These are phyloP conservation scores for Epicauta chinensis DNA, from an alignment of 1,140 invertebrate species.

Conservation along the genomic window DNA sequence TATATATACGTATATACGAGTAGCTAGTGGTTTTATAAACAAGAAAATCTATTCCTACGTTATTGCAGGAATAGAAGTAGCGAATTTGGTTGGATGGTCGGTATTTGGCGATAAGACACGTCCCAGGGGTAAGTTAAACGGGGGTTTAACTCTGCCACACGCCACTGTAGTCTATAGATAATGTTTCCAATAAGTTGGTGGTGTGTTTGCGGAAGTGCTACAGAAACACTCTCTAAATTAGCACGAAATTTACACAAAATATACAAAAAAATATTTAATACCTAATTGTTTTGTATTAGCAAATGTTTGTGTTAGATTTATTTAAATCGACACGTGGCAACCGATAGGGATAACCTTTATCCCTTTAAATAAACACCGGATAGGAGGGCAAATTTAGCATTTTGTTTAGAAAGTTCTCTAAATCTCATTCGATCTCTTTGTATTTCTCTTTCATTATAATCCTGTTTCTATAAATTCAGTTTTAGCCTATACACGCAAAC, in stretches of 20 bases:
- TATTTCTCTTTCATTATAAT: too few species aligned
- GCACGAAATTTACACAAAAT: neutral
- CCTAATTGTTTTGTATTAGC: conserved; percentile 4
- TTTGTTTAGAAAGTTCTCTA: too few species aligned
- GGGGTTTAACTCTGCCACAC: conserved; percentile 18
- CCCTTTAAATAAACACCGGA: conserved; percentile 6
- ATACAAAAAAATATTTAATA: neutral
- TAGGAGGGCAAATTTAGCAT: neutral
- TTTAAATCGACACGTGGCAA: conserved; percentile 4
- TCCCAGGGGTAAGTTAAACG: conserved; percentile 21
- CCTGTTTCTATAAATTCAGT: too few species aligned
- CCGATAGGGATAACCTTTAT: conserved; percentile 4
- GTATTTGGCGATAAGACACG: conserved; percentile 22
- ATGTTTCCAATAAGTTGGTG: neutral
- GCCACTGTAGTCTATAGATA: conserved; percentile 18
- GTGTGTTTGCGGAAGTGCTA: neutral
- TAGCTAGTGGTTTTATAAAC: too few species aligned
- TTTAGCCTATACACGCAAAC: too few species aligned
- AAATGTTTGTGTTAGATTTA: neutral
- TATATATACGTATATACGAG: too few species aligned
- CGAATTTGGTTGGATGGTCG: conserved; percentile 13
- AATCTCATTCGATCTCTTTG: too few species aligned
- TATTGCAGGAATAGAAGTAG: too few species aligned
- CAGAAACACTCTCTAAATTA: too few species aligned
- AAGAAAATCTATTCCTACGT: too few species aligned